These are phyloP conservation scores for Sinocyclocheilus rhinocerous DNA, from an alignment of 2,113 vertebrate species.

Conservation along the genomic window DNA sequence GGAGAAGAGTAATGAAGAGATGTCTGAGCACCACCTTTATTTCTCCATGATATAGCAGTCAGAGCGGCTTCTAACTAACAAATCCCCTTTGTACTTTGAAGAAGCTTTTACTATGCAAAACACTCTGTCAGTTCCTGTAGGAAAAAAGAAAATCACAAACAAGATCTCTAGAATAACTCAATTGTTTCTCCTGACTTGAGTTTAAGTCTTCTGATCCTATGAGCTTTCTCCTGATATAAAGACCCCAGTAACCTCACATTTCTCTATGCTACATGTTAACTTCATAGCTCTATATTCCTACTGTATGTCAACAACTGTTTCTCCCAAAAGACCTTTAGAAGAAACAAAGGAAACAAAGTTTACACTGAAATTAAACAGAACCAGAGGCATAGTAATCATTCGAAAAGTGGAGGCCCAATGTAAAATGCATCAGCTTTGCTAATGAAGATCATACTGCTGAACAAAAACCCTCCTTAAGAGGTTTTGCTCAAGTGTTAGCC, in stretches of 20 bases:
- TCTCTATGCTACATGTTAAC: not conserved
- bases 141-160: conserved; percentile 20
- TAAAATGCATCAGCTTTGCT: not conserved
- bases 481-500: too few species aligned
- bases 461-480: not conserved
- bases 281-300: not conserved
- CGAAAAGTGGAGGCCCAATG: not conserved
- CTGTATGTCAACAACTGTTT: not conserved
- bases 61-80: conserved; percentile 11
- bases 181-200: not conserved
- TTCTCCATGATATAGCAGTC: conserved; percentile 21
- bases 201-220: not conserved
- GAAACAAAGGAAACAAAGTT: not conserved
- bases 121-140: conserved; percentile 25
- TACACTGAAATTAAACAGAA: not conserved
- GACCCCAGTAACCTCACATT: not conserved
- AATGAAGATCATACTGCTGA: not conserved
- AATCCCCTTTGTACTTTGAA: conserved; percentile 12
- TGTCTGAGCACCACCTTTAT: conserved; percentile 38
- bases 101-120: conserved; percentile 23
- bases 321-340: not conserved
- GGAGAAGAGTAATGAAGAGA: conserved; percentile 32
- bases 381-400: not conserved
- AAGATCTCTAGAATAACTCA: conserved; percentile 12
- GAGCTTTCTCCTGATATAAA: not conserved